These are phyloP conservation scores for Eupithecia abbreviata DNA, from an alignment of 2,888 invertebrate genomes.

Conservation along the genomic window DNA sequence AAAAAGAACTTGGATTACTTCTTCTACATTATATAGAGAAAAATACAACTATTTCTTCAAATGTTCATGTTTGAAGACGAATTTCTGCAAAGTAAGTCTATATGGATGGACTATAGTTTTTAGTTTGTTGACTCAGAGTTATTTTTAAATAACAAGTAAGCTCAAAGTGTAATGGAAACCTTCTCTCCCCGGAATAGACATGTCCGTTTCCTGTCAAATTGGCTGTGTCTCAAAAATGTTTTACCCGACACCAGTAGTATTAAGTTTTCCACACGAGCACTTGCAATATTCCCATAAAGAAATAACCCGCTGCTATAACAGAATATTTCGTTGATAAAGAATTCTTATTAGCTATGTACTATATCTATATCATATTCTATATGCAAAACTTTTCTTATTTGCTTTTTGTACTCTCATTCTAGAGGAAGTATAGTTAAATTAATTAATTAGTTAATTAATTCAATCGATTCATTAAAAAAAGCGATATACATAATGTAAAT, in stretches of 20 bases:
- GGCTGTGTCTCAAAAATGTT: constrained; percentile 7
- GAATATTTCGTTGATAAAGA: not conserved
- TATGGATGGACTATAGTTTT: not conserved
- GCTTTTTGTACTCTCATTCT: not conserved
- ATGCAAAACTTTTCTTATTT: too few species aligned
- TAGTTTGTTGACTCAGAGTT: not conserved
- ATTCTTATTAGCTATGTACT: not conserved
- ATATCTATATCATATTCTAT: too few species aligned
- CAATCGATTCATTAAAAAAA: too few species aligned
- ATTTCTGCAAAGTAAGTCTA: not conserved
- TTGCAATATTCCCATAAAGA: not conserved
- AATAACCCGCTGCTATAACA: not conserved
- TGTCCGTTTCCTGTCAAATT: constrained; percentile 8
- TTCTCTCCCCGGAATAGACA: constrained; percentile 5
- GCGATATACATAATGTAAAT: too few species aligned
- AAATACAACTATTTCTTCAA: too few species aligned
- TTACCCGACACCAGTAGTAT: not conserved
- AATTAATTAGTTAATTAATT: too few species aligned
- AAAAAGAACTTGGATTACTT: too few species aligned
- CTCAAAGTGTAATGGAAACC: not conserved
- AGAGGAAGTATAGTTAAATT: not conserved
- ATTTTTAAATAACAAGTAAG: not conserved
- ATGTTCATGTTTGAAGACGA: not conserved
- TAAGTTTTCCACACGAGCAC: not conserved
- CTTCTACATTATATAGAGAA: too few species aligned